Conservation (phyloP, 2,888 invertebrate species). For the Parthenolecanium corni region DNA sequence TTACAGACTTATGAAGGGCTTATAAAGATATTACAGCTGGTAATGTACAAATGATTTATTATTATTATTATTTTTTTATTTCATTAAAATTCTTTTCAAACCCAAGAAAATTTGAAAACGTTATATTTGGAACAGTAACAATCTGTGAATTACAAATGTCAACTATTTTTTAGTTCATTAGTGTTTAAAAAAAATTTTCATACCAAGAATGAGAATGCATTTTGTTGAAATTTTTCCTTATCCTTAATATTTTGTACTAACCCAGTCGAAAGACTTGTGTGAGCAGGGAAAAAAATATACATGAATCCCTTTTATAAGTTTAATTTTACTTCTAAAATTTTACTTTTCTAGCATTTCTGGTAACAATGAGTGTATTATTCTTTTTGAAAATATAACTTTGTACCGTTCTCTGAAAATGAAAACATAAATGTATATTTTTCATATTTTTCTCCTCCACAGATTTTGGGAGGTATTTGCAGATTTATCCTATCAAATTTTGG, state of each 20-base stretch:
- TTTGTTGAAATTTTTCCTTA: too few species aligned
- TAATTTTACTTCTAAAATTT: too few species aligned
- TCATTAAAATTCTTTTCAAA: neutral
- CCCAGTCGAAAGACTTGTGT: too few species aligned
- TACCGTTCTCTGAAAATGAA: neutral
- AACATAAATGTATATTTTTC: neutral
- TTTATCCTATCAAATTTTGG: conserved; percentile 69
- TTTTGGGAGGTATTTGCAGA: conserved; percentile 70
- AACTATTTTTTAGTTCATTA: neutral
- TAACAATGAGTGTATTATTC: too few species aligned
- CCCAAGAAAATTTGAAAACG: neutral
- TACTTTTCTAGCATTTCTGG: too few species aligned
- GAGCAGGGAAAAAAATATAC: too few species aligned
- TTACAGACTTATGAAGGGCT: conserved; percentile 6
- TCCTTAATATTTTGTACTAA: too few species aligned
- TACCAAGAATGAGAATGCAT: too few species aligned
- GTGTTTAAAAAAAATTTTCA: neutral
- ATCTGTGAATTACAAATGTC: neutral
- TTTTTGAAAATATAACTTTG: neutral
- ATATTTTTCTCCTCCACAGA: conserved; percentile 39
- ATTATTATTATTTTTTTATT: neutral
- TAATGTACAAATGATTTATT: too few species aligned
- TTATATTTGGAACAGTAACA: neutral
- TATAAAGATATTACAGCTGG: conserved; percentile 11
- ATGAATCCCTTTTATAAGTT: too few species aligned